phyloP scores from a whole-genome alignment of 2,113 vertebrate species.

The Tenrec ecaudatus region DNA sequence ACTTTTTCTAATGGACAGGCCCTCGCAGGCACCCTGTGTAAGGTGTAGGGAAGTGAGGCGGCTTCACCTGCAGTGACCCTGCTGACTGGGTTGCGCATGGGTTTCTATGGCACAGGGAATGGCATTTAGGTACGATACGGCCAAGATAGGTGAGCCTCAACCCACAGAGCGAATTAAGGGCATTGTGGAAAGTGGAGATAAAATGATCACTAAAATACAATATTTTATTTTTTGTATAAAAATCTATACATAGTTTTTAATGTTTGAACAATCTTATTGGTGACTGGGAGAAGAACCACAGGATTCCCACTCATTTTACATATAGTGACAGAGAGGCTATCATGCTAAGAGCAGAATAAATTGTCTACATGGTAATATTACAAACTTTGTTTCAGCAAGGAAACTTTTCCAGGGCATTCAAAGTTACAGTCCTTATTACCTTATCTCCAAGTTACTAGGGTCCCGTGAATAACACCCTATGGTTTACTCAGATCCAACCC shows the following conservation, averaged over 20 bases:
- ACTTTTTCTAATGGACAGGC: neutral
- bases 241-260: neutral
- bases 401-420: neutral
- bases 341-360: neutral
- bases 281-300: neutral
- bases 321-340: neutral
- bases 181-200: neutral
- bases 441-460: neutral
- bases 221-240: neutral
- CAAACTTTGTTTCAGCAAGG: neutral
- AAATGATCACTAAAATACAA: neutral
- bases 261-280: neutral
- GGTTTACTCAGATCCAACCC: neutral
- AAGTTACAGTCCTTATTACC: neutral
- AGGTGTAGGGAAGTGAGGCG: neutral
- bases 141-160: neutral
- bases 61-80: neutral
- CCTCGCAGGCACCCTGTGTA: neutral
- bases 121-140: neutral
- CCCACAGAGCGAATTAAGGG: neutral
- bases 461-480: neutral
- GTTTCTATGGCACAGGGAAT: neutral
- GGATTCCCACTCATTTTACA: neutral
- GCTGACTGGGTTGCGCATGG: neutral
- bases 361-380: neutral